Base-by-base conservation (phyloP, 2,888 invertebrate genomes). In the Macrophya alboannulata region DNA sequence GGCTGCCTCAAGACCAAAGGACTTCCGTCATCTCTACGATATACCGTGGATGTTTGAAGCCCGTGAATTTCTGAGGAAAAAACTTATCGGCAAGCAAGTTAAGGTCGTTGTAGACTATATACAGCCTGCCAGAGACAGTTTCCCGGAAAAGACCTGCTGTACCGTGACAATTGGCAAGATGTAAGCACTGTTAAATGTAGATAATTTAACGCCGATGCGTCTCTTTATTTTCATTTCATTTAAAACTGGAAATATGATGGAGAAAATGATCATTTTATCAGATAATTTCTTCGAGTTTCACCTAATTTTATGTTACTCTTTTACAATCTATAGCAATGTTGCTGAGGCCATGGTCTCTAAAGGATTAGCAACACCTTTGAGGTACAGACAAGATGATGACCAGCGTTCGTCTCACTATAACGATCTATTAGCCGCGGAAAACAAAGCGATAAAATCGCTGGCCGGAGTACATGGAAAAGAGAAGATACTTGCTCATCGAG, bases 21-120 rank as follows among this genome's bases (percentile, higher is more conserved):
- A 96, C 87, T 97, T 96, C 93, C 96, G 98, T 90, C 98, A 99
- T 0, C 95, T 99, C 0, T 99, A 99, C 93, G 99, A 99, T 93
- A 97, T 99, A 91, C 99, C 99, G 1, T 99, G 98, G 96, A 98
- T 99, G 98, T 99, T 97, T 93, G 99, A 99, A 94, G 99, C 99
- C 0, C 96, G 99, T 84, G 99, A 99, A 94, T 99, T 98, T 93
- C 95, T 99, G 59, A 96, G 99, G 71, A 99, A 99, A 93, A 98
- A 99, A 92, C 95, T 99, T 17, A 97, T 99, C 90, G 98, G 99
- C 81, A 99, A 99, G 93, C 98, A 97, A 93, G 98, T 99, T 0
- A 97, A 97, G 90, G 97, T 99, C 10, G 96, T 96, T 37, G 96
- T 99, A 43, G 99, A 99, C 94, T 99, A 99, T 93, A 97, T 99